These are phyloP conservation scores for Lagenorhynchus albirostris DNA, from an alignment of 2,113 vertebrate genomes.

Conservation along the genomic window DNA sequence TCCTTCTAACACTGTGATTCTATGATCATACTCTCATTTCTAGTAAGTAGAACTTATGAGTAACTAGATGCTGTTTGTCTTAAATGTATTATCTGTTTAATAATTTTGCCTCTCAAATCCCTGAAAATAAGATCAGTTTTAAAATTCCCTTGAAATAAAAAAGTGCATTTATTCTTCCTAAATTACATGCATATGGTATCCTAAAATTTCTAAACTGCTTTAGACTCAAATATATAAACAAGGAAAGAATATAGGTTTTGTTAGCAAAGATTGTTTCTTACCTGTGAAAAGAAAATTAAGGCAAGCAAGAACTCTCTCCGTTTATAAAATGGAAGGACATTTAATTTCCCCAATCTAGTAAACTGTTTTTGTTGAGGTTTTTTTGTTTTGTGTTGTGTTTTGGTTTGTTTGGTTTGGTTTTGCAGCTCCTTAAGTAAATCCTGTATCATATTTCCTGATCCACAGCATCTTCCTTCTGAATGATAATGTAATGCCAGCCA, in stretches of 20 bases:
- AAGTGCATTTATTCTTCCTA: neutral
- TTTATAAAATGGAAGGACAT: neutral
- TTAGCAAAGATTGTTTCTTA: conserved; percentile 31
- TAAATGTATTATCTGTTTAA: conserved; percentile 5
- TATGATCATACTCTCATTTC: neutral
- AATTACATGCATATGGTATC: neutral
- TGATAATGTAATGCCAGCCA: neutral
- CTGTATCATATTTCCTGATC: neutral
- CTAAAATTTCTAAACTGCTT: conserved; percentile 15
- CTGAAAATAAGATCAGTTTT: conserved; percentile 29
- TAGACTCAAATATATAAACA: neutral
- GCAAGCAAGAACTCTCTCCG: neutral
- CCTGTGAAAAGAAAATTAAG: conserved; percentile 4
- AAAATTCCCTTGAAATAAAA: conserved; percentile 28
- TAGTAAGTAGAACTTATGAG: neutral
- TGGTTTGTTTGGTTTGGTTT: neutral
- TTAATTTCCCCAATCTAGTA: conserved; percentile 28
- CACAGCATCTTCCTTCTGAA: neutral
- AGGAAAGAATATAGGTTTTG: neutral
- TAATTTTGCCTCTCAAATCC: conserved; percentile 30
- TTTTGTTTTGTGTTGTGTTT: neutral
- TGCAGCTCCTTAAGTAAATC: neutral
- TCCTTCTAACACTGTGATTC: neutral
- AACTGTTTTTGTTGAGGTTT: neutral
- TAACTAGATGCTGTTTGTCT: neutral